Evolutionary conservation across 2,888 invertebrate species (phyloP).

Genomic region (Syritta pipiens): DNA sequence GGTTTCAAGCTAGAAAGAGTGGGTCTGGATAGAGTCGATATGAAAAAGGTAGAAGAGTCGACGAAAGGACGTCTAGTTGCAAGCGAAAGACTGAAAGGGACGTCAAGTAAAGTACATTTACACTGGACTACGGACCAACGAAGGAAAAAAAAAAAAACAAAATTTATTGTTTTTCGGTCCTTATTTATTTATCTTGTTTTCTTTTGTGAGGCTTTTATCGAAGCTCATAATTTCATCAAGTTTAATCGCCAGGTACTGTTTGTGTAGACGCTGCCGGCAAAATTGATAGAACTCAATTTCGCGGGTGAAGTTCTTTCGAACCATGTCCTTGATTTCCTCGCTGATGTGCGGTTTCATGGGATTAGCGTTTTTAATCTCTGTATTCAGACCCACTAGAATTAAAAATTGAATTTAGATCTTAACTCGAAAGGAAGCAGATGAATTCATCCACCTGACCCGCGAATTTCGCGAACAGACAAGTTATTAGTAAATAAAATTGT

Average conservation of each 20-base stretch:
- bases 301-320: constrained; percentile 90
- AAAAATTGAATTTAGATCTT: background rate
- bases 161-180: background rate
- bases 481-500: too few species aligned
- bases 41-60: background rate
- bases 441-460: too few species aligned
- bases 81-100: constrained; percentile 12
- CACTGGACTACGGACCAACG: background rate
- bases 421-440: too few species aligned
- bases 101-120: constrained; percentile 9
- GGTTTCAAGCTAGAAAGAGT: constrained; percentile 77
- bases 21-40: background rate
- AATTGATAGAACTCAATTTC: constrained; percentile 97
- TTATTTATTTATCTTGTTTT: constrained; percentile 20
- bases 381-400: constrained; percentile 74
- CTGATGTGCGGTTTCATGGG: constrained; percentile 92
- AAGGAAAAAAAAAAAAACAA: background rate
- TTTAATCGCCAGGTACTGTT: constrained; percentile 86
- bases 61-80: background rate
- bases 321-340: constrained; percentile 89
- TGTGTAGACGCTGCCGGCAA: constrained; percentile 89
- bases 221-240: constrained; percentile 71
- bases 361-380: constrained; percentile 87
- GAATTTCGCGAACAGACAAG: too few species aligned
- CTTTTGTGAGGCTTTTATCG: constrained; percentile 39